phyloP scores from a whole-genome alignment of 2,888 invertebrate genomes.

The Noctua janthe region DNA sequence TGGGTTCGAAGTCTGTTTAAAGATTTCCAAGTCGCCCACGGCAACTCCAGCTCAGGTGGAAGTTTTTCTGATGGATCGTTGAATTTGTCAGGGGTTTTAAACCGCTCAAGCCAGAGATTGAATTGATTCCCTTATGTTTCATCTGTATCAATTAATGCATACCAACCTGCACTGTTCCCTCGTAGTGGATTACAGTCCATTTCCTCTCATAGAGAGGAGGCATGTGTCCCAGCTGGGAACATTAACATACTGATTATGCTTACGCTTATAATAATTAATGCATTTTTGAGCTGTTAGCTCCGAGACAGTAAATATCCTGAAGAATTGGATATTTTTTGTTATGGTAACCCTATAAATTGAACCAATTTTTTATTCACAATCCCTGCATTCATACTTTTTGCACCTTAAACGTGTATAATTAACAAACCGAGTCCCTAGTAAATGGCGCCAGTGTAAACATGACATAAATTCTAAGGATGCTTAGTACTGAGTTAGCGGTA shows the following conservation, averaged over 20 bases:
- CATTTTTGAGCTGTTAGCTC: background rate
- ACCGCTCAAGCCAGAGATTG: too few relatives aligned
- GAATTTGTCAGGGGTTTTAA: too few relatives aligned
- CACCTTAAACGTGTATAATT: constrained; percentile 7
- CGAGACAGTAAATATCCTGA: background rate
- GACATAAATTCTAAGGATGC: constrained; percentile 53
- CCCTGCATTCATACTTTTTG: background rate
- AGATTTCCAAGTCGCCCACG: too few relatives aligned
- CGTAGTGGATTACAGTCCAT: background rate
- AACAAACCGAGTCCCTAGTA: constrained; percentile 23
- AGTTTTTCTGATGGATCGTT: too few relatives aligned
- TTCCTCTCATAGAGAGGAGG: background rate
- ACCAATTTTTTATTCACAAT: background rate
- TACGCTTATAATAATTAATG: background rate
- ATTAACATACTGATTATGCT: background rate
- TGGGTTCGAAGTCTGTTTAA: too few relatives aligned
- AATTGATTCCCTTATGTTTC: too few relatives aligned
- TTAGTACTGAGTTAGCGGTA: constrained; percentile 42
- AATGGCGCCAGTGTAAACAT: constrained; percentile 34
- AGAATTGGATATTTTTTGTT: background rate
- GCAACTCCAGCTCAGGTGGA: too few relatives aligned
- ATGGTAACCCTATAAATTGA: background rate
- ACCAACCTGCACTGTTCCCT: background rate
- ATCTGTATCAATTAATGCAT: too few relatives aligned
- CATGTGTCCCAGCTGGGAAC: background rate